Percentiles rank a stretch among this genome's conserved stretches.
Conservation (phyloP, 2,797 vertebrate species). For the Austrolebias charrua region DNA sequence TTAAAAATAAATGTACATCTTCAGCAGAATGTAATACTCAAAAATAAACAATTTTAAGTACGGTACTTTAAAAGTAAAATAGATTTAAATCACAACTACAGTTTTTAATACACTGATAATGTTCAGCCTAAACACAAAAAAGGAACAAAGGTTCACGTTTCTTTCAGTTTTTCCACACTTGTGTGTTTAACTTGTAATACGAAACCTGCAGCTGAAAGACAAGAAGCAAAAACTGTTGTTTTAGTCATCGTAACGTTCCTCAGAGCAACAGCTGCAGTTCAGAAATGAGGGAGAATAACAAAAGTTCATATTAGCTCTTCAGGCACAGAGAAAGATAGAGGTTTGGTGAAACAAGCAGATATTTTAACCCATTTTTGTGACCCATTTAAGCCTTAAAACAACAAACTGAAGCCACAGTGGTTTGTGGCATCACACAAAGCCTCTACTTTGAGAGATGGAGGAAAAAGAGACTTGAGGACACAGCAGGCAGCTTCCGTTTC, state of each 20-base stretch:
- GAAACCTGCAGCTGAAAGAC: slow-evolving; percentile 26
- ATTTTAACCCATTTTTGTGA: slow-evolving; percentile 26
- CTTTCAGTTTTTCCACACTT: not conserved
- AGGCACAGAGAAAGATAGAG: slow-evolving; percentile 8
- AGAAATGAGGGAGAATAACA: slow-evolving; percentile 3
- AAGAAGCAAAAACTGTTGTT: not conserved
- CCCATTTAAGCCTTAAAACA: not conserved
- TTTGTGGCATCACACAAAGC: slow-evolving; percentile 30
- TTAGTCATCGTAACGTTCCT: slow-evolving; percentile 19
- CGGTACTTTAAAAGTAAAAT: too few relatives aligned
- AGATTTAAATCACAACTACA: too few relatives aligned
- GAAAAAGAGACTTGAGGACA: slow-evolving; percentile 38
- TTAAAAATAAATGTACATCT: too few relatives aligned
- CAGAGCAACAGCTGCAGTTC: slow-evolving; percentile 12
- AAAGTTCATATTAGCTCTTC: not conserved
- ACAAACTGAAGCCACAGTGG: slow-evolving; percentile 24
- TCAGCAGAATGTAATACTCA: too few relatives aligned
- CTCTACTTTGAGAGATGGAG: slow-evolving; percentile 14
- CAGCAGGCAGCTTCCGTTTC: slow-evolving; percentile 64
- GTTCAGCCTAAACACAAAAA: not conserved
- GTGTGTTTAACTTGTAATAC: too few relatives aligned
- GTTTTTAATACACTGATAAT: not conserved
- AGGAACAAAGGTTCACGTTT: not conserved
- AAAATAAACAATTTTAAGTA: too few relatives aligned
- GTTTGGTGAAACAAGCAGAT: slow-evolving; percentile 61